A percentile compares a stretch with the other conserved stretches of the same genome.
Evolutionary conservation across 2,113 vertebrate species (phyloP).

Genomic region (Anthoscopus minutus): DNA sequence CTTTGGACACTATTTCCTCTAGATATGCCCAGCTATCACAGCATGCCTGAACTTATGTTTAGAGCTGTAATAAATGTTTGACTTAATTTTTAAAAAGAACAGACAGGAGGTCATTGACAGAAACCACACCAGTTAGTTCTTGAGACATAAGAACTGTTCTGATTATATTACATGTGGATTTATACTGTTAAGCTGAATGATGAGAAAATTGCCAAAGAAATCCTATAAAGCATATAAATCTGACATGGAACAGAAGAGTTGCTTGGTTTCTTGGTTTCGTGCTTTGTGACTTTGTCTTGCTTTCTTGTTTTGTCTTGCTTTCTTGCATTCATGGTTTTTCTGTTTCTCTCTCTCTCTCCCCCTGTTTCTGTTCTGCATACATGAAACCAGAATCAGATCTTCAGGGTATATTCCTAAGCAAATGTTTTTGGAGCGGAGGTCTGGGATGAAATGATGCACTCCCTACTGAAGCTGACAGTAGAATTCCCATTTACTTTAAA

Average conservation of each 20-base stretch:
- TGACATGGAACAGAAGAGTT: background rate
- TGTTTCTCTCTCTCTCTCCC: background rate
- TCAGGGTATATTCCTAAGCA: background rate
- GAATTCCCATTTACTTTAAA: background rate
- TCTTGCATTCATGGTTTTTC: background rate
- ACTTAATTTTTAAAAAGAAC: background rate
- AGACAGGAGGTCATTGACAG: background rate
- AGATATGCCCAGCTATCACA: background rate
- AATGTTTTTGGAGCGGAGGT: background rate
- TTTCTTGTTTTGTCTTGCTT: background rate
- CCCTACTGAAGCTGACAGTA: background rate
- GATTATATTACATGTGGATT: constrained; percentile 22
- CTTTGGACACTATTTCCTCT: background rate
- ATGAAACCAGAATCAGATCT: background rate
- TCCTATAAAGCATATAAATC: background rate
- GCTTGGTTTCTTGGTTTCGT: background rate
- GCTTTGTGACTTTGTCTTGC: background rate
- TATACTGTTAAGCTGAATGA: background rate
- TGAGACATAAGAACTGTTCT: background rate
- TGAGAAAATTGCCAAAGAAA: background rate
- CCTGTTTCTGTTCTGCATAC: background rate
- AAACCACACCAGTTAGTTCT: background rate
- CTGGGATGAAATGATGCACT: background rate
- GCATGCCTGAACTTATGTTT: background rate
- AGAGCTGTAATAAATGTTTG: background rate